Evolutionary conservation across 2,888 invertebrate species (phyloP).

Genomic region (Cerceris ruficornis): DNA sequence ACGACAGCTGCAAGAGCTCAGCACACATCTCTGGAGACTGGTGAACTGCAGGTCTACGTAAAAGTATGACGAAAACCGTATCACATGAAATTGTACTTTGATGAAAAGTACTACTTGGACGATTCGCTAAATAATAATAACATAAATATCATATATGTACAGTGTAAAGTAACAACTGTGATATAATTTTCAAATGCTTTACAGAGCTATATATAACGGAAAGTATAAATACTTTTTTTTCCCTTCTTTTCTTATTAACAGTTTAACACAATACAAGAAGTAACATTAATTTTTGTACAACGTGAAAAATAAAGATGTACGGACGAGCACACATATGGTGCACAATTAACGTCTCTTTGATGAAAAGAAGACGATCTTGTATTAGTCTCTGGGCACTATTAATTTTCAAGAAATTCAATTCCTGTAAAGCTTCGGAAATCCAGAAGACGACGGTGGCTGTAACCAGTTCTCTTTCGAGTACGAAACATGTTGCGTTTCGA

Average conservation of each 20-base stretch:
- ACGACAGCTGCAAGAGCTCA: slow-evolving; percentile 74
- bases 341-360: slow-evolving; percentile 11
- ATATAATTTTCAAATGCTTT: slow-evolving; percentile 5
- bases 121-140: slow-evolving; percentile 4
- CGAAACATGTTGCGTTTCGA: slow-evolving; percentile 89
- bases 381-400: background rate
- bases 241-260: slow-evolving; percentile 49
- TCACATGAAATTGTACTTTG: background rate
- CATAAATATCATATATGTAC: slow-evolving; percentile 1
- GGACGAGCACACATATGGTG: slow-evolving; percentile 35
- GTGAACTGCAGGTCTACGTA: slow-evolving; percentile 53
- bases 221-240: slow-evolving; percentile 5
- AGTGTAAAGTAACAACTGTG: slow-evolving; percentile 20
- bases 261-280: slow-evolving; percentile 40
- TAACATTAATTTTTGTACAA: slow-evolving; percentile 47
- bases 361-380: background rate
- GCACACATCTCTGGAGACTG: slow-evolving; percentile 72
- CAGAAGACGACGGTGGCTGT: slow-evolving; percentile 87
- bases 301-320: slow-evolving; percentile 58
- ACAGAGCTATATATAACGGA: background rate
- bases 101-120: slow-evolving; percentile 7
- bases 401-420: slow-evolving; percentile 76
- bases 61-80: slow-evolving; percentile 6
- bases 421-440: slow-evolving; percentile 88
- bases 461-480: slow-evolving; percentile 95